phyloP scores from a whole-genome alignment of 2,113 vertebrate genomes.

The Hemichromis elongatus region DNA sequence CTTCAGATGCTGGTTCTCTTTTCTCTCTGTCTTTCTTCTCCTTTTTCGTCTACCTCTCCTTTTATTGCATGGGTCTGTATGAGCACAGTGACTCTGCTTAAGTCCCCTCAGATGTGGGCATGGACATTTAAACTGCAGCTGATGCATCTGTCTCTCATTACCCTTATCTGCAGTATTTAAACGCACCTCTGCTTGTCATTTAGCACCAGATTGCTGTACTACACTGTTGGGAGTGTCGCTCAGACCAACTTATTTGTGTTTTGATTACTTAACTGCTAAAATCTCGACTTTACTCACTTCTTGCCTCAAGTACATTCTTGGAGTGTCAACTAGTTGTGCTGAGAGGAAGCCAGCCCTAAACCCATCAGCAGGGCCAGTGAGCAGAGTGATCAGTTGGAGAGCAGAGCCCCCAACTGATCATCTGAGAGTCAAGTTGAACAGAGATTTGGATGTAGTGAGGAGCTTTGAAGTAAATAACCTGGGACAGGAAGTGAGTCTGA shows the following conservation, averaged over 20 bases:
- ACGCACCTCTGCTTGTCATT: background rate
- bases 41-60: background rate
- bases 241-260: background rate
- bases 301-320: background rate
- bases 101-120: background rate
- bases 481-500: background rate
- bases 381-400: accelerated
- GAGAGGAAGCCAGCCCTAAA: background rate
- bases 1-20: background rate
- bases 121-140: background rate
- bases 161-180: background rate
- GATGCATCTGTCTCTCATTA: background rate
- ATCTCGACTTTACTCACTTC: background rate
- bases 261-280: background rate
- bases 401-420: background rate
- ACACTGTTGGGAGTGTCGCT: background rate
- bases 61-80: background rate
- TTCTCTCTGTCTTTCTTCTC: background rate
- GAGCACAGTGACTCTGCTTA: background rate
- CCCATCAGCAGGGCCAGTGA: background rate
- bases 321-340: background rate
- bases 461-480: background rate
- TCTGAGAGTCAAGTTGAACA: background rate
- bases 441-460: background rate
- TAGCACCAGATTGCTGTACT: background rate